Conservation (phyloP, 1,140 invertebrate species). For the Leptopilina clavipes region DNA sequence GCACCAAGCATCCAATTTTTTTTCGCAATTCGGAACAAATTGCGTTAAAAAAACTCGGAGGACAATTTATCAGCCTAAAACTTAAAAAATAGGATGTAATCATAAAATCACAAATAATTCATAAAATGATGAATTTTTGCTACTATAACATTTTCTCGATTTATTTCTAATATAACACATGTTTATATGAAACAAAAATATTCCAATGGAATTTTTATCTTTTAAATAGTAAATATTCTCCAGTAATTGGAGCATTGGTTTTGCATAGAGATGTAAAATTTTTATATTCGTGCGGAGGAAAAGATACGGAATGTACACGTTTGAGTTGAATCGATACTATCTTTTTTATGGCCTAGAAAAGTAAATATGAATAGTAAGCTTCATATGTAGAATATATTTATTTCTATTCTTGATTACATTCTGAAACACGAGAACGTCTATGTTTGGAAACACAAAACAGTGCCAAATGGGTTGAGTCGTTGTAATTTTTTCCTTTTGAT, state of each 20-base stretch:
- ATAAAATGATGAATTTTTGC: too few relatives aligned
- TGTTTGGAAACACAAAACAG: background rate
- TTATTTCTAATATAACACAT: too few relatives aligned
- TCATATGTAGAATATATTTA: background rate
- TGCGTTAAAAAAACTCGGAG: too few relatives aligned
- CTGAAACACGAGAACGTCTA: background rate
- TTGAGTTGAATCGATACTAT: background rate
- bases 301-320: background rate
- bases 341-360: background rate
- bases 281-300: background rate
- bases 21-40: too few relatives aligned
- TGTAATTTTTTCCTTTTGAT: background rate
- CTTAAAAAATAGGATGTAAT: too few relatives aligned
- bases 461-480: background rate
- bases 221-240: background rate
- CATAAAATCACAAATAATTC: too few relatives aligned
- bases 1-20: background rate
- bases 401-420: background rate
- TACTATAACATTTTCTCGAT: too few relatives aligned
- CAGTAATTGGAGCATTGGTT: constrained; percentile 1
- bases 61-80: too few relatives aligned
- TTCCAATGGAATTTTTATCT: background rate
- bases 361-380: background rate
- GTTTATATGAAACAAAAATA: too few relatives aligned
- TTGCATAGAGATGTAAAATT: background rate